A percentile compares a stretch with the other conserved stretches of the same genome.
Evolutionary conservation across 2,888 invertebrate species (phyloP).

Genomic region (Didymodactylos carnosus): DNA sequence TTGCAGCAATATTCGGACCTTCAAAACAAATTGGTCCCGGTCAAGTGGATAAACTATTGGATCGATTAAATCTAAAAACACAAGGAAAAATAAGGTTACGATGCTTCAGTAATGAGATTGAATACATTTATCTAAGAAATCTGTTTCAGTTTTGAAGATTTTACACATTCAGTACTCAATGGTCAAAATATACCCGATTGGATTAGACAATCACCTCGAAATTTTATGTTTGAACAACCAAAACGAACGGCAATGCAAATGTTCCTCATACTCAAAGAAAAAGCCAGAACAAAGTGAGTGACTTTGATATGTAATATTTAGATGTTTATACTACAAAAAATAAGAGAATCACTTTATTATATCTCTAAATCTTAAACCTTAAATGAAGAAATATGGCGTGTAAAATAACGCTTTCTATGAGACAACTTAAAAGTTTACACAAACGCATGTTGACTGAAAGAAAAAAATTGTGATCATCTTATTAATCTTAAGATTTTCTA

Average conservation of each 20-base stretch:
- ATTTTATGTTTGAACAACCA: conserved; percentile 19
- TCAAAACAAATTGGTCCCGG: conserved; percentile 1
- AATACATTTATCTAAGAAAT: neutral
- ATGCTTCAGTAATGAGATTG: neutral
- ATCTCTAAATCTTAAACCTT: no score
- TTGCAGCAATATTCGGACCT: conserved; percentile 12
- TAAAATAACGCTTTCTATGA: no score
- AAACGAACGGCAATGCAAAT: conserved; percentile 26
- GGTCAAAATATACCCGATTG: neutral
- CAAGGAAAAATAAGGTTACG: neutral
- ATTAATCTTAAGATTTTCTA: neutral
- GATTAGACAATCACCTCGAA: neutral
- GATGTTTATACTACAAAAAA: no score
- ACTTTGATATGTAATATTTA: no score
- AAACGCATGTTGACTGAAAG: no score
- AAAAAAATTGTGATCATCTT: neutral
- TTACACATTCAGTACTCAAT: neutral
- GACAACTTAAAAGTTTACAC: no score
- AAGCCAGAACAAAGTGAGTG: conserved; percentile 26
- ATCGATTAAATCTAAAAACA: conserved; percentile 3
- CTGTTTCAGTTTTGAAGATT: neutral
- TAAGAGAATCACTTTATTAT: no score
- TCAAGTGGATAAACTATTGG: conserved; percentile 7
- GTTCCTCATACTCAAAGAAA: conserved; percentile 28
- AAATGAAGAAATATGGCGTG: no score